Conservation (phyloP, 1,140 invertebrate genomes). For the Papilio polytes region DNA sequence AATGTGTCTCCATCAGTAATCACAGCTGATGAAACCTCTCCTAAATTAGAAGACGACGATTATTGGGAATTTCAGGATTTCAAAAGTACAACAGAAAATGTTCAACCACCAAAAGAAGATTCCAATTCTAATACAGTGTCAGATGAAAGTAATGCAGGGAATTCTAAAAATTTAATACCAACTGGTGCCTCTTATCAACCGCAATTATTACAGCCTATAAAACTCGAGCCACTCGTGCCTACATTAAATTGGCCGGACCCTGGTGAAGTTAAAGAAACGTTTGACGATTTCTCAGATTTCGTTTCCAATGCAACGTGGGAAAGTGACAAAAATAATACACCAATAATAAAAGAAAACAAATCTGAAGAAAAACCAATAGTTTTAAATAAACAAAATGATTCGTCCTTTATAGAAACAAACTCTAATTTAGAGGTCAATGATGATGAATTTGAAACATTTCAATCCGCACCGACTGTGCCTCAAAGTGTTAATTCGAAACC, state of each 20-base stretch:
- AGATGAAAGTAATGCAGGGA: constrained; percentile 22
- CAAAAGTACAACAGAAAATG: constrained; percentile 52
- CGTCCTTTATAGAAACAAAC: constrained; percentile 11
- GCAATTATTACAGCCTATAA: constrained; percentile 77
- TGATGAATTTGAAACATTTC: constrained; percentile 81
- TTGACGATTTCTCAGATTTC: constrained; percentile 78
- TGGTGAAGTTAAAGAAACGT: constrained; percentile 77
- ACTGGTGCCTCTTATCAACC: constrained; percentile 55
- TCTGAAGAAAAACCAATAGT: not conserved
- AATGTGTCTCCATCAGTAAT: constrained; percentile 43
- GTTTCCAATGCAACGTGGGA: constrained; percentile 58
- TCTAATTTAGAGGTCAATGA: constrained; percentile 50
- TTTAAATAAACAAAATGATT: constrained; percentile 32
- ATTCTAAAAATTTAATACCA: constrained; percentile 38
- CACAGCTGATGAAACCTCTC: constrained; percentile 29
- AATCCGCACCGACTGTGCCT: constrained; percentile 61
- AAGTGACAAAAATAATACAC: constrained; percentile 48
- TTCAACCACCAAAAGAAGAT: constrained; percentile 28
- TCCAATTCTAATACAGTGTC: not conserved
- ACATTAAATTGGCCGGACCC: constrained; percentile 81
- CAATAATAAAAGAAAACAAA: constrained; percentile 20
- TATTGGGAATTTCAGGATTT: constrained; percentile 81
- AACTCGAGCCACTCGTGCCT: constrained; percentile 72
- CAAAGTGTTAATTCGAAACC: constrained; percentile 1
- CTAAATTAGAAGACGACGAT: constrained; percentile 55